Evolutionary conservation across 2,888 invertebrate species (phyloP).

Genomic region (Netelia virgata): DNA sequence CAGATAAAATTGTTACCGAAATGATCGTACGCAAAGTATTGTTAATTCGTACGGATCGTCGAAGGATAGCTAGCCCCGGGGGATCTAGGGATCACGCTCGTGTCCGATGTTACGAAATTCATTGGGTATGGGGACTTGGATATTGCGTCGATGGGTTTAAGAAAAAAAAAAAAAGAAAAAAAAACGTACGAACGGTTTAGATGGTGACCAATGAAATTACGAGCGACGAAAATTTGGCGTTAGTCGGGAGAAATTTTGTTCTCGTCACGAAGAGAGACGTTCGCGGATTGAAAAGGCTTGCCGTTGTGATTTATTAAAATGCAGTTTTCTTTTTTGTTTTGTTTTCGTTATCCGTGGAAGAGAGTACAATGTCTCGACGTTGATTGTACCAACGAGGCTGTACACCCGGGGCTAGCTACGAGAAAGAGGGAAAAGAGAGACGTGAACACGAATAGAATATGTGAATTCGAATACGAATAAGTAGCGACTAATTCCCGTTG

Average conservation of each 20-base stretch:
- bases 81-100: conserved; percentile 29
- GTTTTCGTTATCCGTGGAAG: background rate
- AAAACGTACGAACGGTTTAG: background rate
- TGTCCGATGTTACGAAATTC: conserved; percentile 48
- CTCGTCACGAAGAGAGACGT: conserved; percentile 12
- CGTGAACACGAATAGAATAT: too few relatives aligned
- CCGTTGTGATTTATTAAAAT: conserved; percentile 52
- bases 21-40: conserved; percentile 65
- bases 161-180: background rate
- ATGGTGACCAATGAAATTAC: background rate
- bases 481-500: conserved; percentile 71
- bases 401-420: conserved; percentile 65
- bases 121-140: conserved; percentile 45
- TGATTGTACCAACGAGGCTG: conserved; percentile 19
- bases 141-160: background rate
- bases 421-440: conserved; percentile 16
- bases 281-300: conserved; percentile 45
- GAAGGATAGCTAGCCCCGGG: conserved; percentile 59
- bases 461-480: too few relatives aligned
- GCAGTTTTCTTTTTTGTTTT: background rate
- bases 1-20: conserved; percentile 67
- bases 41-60: conserved; percentile 61
- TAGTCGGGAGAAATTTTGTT: conserved; percentile 12
- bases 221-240: background rate
- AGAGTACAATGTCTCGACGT: background rate